A percentile compares a stretch with the other conserved stretches of the same genome.
Evolutionary conservation across 1,140 invertebrate species (phyloP).

Genomic region (Drosophila virilis): DNA sequence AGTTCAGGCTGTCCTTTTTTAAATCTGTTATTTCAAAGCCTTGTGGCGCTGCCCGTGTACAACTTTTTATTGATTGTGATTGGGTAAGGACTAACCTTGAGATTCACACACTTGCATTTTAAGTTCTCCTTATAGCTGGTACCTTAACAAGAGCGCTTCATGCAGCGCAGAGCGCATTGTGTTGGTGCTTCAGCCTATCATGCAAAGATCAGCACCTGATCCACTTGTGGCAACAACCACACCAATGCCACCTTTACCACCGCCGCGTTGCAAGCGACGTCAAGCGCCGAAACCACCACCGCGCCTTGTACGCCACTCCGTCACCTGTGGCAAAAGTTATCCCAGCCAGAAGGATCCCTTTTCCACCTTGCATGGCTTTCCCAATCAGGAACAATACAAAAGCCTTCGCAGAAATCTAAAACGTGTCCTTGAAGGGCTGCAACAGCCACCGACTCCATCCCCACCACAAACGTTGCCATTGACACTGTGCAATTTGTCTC

Average conservation of each 20-base stretch:
- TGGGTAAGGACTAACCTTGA: conserved; percentile 30
- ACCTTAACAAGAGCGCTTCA: conserved; percentile 24
- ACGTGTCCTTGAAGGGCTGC: conserved; percentile 45
- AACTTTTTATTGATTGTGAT: conserved; percentile 49
- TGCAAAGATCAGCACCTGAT: background rate
- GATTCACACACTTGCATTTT: background rate
- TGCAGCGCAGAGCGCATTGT: conserved; percentile 17
- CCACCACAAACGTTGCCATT: background rate
- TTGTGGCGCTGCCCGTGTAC: conserved; percentile 46
- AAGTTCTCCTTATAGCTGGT: conserved; percentile 28
- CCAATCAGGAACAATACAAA: conserved; percentile 32
- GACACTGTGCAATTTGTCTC: background rate
- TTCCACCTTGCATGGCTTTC: background rate
- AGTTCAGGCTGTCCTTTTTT: conserved; percentile 42
- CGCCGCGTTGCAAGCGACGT: conserved; percentile 45
- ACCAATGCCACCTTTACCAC: conserved; percentile 24
- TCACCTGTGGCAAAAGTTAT: background rate
- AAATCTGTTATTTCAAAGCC: conserved; percentile 33
- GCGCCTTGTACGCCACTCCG: background rate
- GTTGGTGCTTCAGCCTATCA: background rate
- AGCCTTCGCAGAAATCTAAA: conserved; percentile 47
- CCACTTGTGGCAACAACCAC: background rate
- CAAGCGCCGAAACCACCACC: background rate
- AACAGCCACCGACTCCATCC: conserved; percentile 31
- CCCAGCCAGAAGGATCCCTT: conserved; percentile 32